phyloP scores from a whole-genome alignment of 2,113 vertebrate genomes.

The Lampris megalopsis region DNA sequence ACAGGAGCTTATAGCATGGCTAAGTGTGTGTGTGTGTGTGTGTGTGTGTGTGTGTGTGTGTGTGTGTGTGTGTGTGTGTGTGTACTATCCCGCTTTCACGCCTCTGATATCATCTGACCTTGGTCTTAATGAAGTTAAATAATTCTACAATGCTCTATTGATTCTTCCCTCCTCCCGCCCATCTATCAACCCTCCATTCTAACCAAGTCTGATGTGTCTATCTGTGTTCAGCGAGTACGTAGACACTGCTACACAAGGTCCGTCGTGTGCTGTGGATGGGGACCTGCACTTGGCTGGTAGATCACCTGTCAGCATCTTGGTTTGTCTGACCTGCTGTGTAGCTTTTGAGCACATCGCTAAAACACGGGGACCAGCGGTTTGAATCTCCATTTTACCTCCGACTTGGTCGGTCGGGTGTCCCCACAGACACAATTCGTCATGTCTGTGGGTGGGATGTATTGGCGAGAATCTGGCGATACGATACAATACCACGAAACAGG shows the following conservation, averaged over 20 bases:
- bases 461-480: too few species aligned
- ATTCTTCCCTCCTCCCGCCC: slow-evolving; percentile 2
- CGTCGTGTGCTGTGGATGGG: slow-evolving; percentile 18
- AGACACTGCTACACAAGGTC: too few species aligned
- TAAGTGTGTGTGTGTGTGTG: slow-evolving; percentile 29
- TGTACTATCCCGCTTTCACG: not conserved
- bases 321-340: too few species aligned
- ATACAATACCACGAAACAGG: too few species aligned
- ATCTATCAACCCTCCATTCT: slow-evolving; percentile 3
- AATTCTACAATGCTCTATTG: not conserved
- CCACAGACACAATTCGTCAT: too few species aligned
- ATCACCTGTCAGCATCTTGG: too few species aligned
- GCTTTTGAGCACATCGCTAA: too few species aligned
- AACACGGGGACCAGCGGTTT: too few species aligned
- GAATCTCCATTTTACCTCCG: too few species aligned
- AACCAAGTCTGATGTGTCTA: slow-evolving; percentile 13
- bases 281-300: not conserved
- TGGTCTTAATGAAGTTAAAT: slow-evolving; percentile 26
- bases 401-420: too few species aligned
- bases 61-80: not conserved
- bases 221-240: not conserved
- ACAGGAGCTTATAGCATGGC: slow-evolving; percentile 21
- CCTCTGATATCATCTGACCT: not conserved
- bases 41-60: not conserved
- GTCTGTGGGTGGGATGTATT: too few species aligned